A percentile compares a stretch with the other conserved stretches of the same genome.
phyloP scores from a whole-genome alignment of 2,113 vertebrate genomes.

The Phrynocephalus versicolor region DNA sequence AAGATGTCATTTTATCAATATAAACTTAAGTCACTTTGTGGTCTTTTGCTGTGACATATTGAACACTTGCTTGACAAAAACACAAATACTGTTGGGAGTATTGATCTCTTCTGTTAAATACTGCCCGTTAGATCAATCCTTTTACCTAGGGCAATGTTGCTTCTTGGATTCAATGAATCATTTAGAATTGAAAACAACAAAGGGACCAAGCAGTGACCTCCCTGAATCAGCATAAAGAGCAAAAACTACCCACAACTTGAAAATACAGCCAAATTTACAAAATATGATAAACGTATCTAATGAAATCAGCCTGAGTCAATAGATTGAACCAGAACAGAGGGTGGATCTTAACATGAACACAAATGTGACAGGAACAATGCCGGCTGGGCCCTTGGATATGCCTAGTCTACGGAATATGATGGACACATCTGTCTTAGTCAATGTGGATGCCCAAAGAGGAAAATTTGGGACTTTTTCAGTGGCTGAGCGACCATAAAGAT shows the following conservation, averaged over 20 bases:
- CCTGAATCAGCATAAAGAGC: neutral
- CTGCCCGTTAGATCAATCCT: constrained; percentile 46
- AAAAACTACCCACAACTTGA: neutral
- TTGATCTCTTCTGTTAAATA: constrained; percentile 54
- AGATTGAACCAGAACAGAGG: no score
- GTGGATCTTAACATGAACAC: no score
- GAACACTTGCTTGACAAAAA: constrained; percentile 62
- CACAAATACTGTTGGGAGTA: constrained; percentile 59
- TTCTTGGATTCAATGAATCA: constrained; percentile 42
- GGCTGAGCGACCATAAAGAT: no score
- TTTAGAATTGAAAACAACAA: constrained; percentile 46
- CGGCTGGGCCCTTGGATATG: no score
- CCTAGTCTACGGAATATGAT: no score
- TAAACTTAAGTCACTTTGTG: constrained; percentile 44
- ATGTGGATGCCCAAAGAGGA: no score
- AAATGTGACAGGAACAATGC: no score
- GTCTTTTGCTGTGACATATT: constrained; percentile 22
- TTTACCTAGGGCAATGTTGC: constrained; percentile 44
- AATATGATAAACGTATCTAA: no score
- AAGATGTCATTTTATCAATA: constrained; percentile 53
- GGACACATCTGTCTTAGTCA: no score
- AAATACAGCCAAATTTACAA: neutral
- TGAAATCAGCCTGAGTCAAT: no score
- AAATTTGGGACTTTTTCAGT: no score
- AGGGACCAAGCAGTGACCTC: neutral